A percentile compares a stretch with the other conserved stretches of the same genome.
Evolutionary conservation across 2,888 invertebrate genomes (phyloP).

Genomic region (Anagyrus pseudococci): DNA sequence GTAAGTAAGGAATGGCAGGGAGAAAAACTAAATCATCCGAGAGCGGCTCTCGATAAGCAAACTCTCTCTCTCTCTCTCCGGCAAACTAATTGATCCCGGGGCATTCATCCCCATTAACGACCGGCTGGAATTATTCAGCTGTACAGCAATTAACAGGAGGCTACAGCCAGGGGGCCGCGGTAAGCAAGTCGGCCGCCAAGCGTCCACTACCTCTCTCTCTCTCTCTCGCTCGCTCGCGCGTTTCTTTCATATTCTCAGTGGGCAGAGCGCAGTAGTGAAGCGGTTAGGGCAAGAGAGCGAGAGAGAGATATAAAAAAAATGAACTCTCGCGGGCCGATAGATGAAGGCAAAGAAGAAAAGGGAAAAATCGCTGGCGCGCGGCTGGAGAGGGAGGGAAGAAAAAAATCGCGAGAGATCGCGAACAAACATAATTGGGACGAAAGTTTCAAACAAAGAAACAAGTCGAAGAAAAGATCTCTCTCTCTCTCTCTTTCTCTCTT

Average conservation of each 20-base stretch:
- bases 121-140: conserved; percentile 34
- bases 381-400: too few relatives aligned
- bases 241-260: conserved; percentile 24
- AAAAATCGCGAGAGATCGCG: conserved; percentile 30
- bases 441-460: conserved; percentile 39
- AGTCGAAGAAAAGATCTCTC: conserved; percentile 35
- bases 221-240: not conserved
- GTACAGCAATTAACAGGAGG: conserved; percentile 30
- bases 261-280: too few relatives aligned
- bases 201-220: conserved; percentile 38
- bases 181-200: conserved; percentile 41
- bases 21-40: conserved; percentile 24
- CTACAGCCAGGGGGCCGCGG: not conserved
- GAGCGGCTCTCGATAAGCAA: conserved; percentile 30
- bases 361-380: too few relatives aligned
- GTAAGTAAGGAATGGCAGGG: too few relatives aligned
- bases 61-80: conserved; percentile 17
- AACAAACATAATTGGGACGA: conserved; percentile 38
- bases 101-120: conserved; percentile 35
- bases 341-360: conserved; percentile 37
- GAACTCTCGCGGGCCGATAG: too few relatives aligned
- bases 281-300: not conserved
- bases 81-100: conserved; percentile 33
- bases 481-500: too few relatives aligned
- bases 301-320: conserved; percentile 31